These are phyloP conservation scores for Bellardia bayeri DNA, from an alignment of 2,888 invertebrate genomes.

Conservation along the genomic window DNA sequence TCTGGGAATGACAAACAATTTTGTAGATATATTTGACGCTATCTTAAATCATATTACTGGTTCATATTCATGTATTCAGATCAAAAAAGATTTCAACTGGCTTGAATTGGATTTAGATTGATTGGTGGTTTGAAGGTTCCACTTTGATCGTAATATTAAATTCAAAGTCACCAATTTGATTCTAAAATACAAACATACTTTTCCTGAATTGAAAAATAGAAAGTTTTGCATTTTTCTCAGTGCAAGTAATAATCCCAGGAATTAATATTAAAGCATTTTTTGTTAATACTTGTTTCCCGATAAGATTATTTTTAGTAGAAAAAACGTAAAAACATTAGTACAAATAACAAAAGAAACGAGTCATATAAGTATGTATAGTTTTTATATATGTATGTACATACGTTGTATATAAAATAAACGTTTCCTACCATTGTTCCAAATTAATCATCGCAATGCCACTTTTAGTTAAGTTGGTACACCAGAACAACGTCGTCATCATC, in stretches of 20 bases:
- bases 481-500: conserved; percentile 3
- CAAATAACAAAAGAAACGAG: conserved; percentile 1
- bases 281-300: background rate
- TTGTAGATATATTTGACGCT: too few species aligned
- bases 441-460: conserved; percentile 7
- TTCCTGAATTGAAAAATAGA: too few species aligned
- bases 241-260: background rate
- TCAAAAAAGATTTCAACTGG: too few species aligned
- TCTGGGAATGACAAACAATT: too few species aligned
- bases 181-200: too few species aligned
- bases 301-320: background rate
- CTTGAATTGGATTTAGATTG: too few species aligned
- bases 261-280: conserved; percentile 8
- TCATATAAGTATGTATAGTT: background rate
- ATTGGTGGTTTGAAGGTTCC: too few species aligned
- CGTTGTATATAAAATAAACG: background rate
- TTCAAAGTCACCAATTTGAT: too few species aligned
- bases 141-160: too few species aligned
- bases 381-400: background rate
- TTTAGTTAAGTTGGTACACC: background rate
- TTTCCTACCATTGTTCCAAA: conserved; percentile 6
- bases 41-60: too few species aligned
- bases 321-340: background rate
- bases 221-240: background rate
- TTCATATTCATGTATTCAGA: too few species aligned